Conservation (phyloP, 2,888 invertebrate genomes). For the Andrena minutula region DNA sequence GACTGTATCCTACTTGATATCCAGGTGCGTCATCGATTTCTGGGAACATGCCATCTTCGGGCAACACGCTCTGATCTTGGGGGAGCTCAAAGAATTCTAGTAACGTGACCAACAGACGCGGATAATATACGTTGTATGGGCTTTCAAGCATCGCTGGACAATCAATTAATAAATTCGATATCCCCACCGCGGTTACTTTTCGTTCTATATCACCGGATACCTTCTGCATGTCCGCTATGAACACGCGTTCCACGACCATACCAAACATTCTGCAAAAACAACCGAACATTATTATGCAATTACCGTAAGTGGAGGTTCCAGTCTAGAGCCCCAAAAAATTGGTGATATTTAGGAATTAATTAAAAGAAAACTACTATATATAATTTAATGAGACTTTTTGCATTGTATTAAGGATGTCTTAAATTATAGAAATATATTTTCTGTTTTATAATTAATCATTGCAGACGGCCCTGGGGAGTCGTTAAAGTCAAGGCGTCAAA, state of each 20-base stretch:
- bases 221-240: conserved; percentile 94
- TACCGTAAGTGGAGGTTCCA: too few relatives aligned
- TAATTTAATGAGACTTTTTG: too few relatives aligned
- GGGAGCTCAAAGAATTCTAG: conserved; percentile 96
- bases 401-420: too few relatives aligned
- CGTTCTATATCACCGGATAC: conserved; percentile 93
- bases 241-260: conserved; percentile 96
- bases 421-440: too few relatives aligned
- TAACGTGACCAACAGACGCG: conserved; percentile 84
- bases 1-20: conserved; percentile 95
- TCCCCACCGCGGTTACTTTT: conserved; percentile 96
- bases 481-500: too few relatives aligned
- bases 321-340: too few relatives aligned
- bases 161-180: conserved; percentile 94
- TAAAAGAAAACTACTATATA: too few relatives aligned
- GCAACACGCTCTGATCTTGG: conserved; percentile 91
- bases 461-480: too few relatives aligned
- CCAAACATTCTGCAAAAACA: conserved; percentile 92
- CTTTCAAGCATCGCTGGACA: conserved; percentile 89
- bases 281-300: conserved; percentile 9
- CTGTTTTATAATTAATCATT: too few relatives aligned
- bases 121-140: conserved; percentile 86
- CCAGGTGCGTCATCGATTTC: conserved; percentile 95
- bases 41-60: conserved; percentile 94
- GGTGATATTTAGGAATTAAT: too few relatives aligned